These are phyloP conservation scores for Aphidius gifuensis DNA, from an alignment of 1,140 invertebrate species.

Conservation along the genomic window DNA sequence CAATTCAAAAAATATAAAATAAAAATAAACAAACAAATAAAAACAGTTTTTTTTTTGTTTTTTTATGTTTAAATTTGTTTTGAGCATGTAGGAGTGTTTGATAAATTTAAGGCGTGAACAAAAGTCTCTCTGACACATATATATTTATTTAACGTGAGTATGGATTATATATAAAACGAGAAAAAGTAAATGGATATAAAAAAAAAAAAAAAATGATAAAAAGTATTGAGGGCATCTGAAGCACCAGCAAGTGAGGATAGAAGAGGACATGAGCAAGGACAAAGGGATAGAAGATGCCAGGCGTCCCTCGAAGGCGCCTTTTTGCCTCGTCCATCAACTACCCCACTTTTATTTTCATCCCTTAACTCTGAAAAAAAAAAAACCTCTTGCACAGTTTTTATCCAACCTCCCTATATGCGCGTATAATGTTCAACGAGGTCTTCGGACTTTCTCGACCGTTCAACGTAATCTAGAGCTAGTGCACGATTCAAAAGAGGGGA, in stretches of 20 bases:
- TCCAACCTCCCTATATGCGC: constrained; percentile 19
- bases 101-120: constrained; percentile 33
- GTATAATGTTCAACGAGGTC: constrained; percentile 19
- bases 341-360: constrained; percentile 13
- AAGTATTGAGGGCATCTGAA: too few relatives aligned
- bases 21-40: neutral
- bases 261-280: constrained; percentile 3
- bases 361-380: too few relatives aligned
- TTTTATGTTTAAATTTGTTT: neutral
- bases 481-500: neutral
- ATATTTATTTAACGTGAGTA: neutral
- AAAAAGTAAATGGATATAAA: too few relatives aligned
- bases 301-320: constrained; percentile 39
- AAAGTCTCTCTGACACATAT: constrained; percentile 27
- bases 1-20: neutral
- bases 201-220: too few relatives aligned
- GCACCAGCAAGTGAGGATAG: neutral
- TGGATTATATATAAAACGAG: too few relatives aligned
- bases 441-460: constrained; percentile 16
- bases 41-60: constrained; percentile 15
- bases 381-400: neutral
- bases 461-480: constrained; percentile 21
- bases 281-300: constrained; percentile 36
- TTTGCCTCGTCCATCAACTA: constrained; percentile 35
- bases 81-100: constrained; percentile 22